Evolutionary conservation across 2,113 vertebrate genomes (phyloP).

Genomic region (Bubo bubo): DNA sequence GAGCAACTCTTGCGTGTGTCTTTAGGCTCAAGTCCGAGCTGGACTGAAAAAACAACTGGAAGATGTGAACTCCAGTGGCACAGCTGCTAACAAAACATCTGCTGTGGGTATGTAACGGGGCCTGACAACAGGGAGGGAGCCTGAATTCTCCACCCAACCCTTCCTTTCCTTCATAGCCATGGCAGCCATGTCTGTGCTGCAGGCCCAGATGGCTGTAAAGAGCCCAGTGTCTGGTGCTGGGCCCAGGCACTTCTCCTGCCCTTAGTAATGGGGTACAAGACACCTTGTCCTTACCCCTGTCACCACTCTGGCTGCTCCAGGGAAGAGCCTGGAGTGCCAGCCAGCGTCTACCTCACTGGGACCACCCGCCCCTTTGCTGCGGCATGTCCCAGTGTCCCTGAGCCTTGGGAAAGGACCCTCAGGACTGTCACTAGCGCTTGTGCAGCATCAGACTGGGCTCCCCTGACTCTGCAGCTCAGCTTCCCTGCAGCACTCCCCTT

Average conservation of each 20-base stretch:
- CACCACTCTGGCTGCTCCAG: background rate
- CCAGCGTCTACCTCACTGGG: background rate
- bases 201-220: background rate
- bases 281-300: background rate
- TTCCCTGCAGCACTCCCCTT: background rate
- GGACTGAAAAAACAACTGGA: slow-evolving; percentile 28
- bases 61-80: background rate
- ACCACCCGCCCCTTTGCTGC: background rate
- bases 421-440: background rate
- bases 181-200: background rate
- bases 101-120: background rate
- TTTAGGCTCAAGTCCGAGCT: slow-evolving; percentile 71
- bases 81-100: background rate
- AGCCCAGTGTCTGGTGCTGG: background rate
- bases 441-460: background rate
- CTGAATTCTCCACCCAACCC: background rate
- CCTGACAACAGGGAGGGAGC: background rate
- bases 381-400: background rate
- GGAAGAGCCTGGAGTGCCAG: background rate
- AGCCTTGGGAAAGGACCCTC: background rate
- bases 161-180: background rate
- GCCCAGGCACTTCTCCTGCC: background rate
- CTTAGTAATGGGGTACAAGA: background rate
- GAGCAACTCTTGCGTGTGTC: background rate
- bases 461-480: background rate